phyloP scores from a whole-genome alignment of 2,888 invertebrate genomes.

The Beris morrisii region DNA sequence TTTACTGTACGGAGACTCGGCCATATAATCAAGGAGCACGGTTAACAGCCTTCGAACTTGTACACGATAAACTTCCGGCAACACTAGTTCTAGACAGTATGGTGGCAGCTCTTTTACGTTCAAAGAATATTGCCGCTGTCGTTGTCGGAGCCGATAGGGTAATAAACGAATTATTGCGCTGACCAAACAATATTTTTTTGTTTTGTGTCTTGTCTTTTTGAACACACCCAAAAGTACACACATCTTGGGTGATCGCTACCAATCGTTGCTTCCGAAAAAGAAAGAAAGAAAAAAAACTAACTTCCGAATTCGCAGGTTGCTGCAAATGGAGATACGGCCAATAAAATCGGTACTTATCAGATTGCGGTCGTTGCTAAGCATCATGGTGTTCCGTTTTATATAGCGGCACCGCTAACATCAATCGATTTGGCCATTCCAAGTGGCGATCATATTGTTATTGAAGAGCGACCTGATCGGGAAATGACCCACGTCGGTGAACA shows the following conservation, averaged over 20 bases:
- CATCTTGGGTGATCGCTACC: not conserved
- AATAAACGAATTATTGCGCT: conserved; percentile 38
- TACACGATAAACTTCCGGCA: conserved; percentile 87
- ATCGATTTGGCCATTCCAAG: conserved; percentile 78
- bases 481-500: conserved; percentile 88
- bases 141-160: conserved; percentile 98
- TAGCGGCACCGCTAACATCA: conserved; percentile 91
- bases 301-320: conserved; percentile 64
- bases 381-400: conserved; percentile 91
- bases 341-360: conserved; percentile 97
- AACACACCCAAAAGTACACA: conserved; percentile 12
- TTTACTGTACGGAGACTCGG: conserved; percentile 95
- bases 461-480: conserved; percentile 88
- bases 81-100: conserved; percentile 94
- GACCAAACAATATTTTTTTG: not conserved
- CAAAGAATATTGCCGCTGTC: conserved; percentile 82
- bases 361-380: conserved; percentile 89
- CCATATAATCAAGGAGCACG: conserved; percentile 98
- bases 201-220: not conserved
- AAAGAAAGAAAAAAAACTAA: conserved; percentile 1
- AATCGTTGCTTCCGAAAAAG: conserved; percentile 3
- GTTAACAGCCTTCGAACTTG: conserved; percentile 92
- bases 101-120: conserved; percentile 88
- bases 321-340: conserved; percentile 97
- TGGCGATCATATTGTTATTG: conserved; percentile 89